phyloP scores from a whole-genome alignment of 2,888 invertebrate species.

The Drosophila lutescens region DNA sequence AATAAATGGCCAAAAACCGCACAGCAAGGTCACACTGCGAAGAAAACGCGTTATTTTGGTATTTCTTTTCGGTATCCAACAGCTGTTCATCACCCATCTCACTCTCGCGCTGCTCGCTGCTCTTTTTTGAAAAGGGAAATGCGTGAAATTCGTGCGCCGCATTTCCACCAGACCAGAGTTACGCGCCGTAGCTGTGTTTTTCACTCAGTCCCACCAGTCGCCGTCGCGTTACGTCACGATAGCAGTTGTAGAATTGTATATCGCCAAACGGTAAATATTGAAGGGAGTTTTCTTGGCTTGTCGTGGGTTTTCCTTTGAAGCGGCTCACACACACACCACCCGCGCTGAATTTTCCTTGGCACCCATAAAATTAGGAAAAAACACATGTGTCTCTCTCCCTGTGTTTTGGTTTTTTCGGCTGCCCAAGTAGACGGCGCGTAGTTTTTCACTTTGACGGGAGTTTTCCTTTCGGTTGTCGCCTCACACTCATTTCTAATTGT shows the following conservation, averaged over 20 bases:
- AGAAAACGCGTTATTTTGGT: conserved; percentile 3
- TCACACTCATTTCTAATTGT: conserved; percentile 70
- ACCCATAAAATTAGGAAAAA: neutral
- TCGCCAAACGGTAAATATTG: conserved; percentile 7
- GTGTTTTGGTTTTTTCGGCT: conserved; percentile 15
- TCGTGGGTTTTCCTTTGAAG: conserved; percentile 12
- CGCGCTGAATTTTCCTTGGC: conserved; percentile 14
- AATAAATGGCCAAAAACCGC: conserved; percentile 2
- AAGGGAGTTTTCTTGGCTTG: conserved; percentile 8
- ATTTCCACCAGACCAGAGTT: conserved; percentile 30
- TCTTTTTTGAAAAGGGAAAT: conserved; percentile 19
- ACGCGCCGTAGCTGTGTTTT: conserved; percentile 21
- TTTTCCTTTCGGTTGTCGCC: conserved; percentile 25
- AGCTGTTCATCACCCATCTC: conserved; percentile 22
- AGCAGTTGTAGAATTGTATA: conserved; percentile 5
- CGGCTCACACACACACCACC: conserved; percentile 2
- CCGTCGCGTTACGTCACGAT: conserved; percentile 33
- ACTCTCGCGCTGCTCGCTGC: neutral
- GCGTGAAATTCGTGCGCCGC: conserved; percentile 31
- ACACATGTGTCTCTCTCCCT: conserved; percentile 13
- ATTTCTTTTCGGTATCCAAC: conserved; percentile 14
- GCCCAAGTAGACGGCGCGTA: conserved; percentile 38
- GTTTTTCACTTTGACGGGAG: conserved; percentile 29
- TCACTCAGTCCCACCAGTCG: conserved; percentile 28
- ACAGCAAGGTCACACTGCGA: neutral